Base-by-base conservation (phyloP, 2,888 invertebrate species). In the Abrostola triplasia region DNA sequence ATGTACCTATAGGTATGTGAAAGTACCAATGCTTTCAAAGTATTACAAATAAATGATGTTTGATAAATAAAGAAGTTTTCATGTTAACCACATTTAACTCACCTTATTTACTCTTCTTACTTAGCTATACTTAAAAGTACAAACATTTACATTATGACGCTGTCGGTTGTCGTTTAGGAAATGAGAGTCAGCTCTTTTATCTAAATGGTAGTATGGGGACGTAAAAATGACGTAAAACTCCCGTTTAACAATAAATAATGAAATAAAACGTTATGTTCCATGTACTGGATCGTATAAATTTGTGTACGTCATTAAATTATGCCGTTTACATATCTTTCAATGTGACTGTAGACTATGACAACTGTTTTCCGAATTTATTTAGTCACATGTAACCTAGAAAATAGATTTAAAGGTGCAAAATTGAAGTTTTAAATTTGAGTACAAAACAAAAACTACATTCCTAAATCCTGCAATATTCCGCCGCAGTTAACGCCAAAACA, bases 151-250 rank as follows among this genome's bases (percentile, higher is more conserved):
- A 77, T 77, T 58, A 63, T 49, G 52, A 57, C 58, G 52, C 77
- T 73, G 76, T 64, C 65, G 77, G 64, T 72, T 67, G 81, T 85
- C 88, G 86, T 88, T 90, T 85, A 84, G 88, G 88, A 90, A 92
- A 91, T 88, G 88, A 88, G 81, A 80, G 83, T 88, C 89, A 88
- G 88, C 90, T 84, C 80, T 89, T 89, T 92, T 92, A 92, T 92
- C 92, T 92, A 90, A 92, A 92, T 88, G 88, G 88, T 83, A 79
- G 83, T 81, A 83, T 84, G 86, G 87, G 86, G 80, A 77, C 88
- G 86, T 90, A 90, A 92, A 92, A 92, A 88, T 86, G 90, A 88
- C 88, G 88, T 90, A 90, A 91, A 89, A 65, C 62, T 48, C 64
- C 67, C 72, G 64, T 63, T 90, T 88, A 83, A 88, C 88, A 89